Conservation (phyloP, 64 coral and sea anemone genomes). For the Montipora capricornis region DNA sequence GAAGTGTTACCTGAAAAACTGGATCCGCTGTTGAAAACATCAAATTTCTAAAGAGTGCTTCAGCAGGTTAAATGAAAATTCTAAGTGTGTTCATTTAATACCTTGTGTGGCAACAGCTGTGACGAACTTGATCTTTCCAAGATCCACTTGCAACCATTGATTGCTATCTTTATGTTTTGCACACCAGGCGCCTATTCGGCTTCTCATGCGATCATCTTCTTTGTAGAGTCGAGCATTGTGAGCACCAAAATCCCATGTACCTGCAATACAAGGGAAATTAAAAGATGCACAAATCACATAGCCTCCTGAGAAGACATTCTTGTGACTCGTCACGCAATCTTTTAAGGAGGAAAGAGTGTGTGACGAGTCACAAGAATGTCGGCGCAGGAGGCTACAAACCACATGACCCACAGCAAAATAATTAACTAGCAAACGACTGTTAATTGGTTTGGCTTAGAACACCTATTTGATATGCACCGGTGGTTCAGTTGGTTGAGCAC, state of each 20-base stretch:
- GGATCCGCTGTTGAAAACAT: neutral
- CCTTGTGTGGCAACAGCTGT: constrained; percentile 96
- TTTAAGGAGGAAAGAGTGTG: no score
- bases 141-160: constrained; percentile 92
- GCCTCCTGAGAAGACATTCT: no score
- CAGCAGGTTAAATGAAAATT: neutral
- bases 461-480: no score
- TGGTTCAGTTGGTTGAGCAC: no score
- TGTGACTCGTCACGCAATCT: no score
- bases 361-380: no score
- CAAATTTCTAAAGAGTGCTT: neutral
- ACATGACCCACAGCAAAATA: no score
- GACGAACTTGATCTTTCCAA: constrained; percentile 64
- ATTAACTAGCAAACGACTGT: no score
- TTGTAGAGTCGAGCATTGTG: constrained; percentile 86
- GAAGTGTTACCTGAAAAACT: neutral
- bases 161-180: constrained; percentile 37
- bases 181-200: constrained; percentile 84
- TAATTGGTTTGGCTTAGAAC: no score
- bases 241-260: constrained; percentile 85
- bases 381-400: no score
- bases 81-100: neutral
- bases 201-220: constrained; percentile 73
- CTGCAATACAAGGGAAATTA: neutral
- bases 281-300: no score